Conservation (phyloP, 2,888 invertebrate species). For the Deladenus siricidicola region DNA sequence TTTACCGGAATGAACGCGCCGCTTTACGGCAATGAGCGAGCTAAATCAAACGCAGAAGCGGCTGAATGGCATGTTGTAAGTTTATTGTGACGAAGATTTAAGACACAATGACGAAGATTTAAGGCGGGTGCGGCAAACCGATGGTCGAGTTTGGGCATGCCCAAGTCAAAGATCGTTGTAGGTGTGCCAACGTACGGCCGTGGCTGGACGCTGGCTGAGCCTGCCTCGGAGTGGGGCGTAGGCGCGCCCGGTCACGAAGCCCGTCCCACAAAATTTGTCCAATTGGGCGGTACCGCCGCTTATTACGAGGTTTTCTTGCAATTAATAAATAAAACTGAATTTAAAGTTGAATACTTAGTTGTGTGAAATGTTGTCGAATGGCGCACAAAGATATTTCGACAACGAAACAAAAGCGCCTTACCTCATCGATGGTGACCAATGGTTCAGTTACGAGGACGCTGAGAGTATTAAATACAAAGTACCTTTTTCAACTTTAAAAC, state of each 20-base stretch:
- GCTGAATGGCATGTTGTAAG: constrained; percentile 19
- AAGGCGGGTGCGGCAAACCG: not conserved
- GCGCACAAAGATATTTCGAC: constrained; percentile 71
- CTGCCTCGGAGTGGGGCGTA: constrained; percentile 52
- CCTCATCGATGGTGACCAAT: constrained; percentile 65
- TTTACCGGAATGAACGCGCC: constrained; percentile 18
- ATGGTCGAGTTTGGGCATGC: constrained; percentile 26
- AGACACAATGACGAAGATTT: too few relatives aligned
- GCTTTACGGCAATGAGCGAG: constrained; percentile 1
- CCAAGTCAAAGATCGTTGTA: constrained; percentile 22
- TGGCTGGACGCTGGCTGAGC: constrained; percentile 9
- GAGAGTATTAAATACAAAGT: constrained; percentile 75
- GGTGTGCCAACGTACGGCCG: constrained; percentile 28
- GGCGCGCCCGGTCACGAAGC: constrained; percentile 66
- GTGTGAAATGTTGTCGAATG: constrained; percentile 64
- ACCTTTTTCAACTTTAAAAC: too few relatives aligned
- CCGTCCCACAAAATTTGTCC: constrained; percentile 80
- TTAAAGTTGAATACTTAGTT: constrained; percentile 17
- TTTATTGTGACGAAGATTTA: not conserved
- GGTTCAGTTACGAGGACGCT: constrained; percentile 86
- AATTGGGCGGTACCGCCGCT: constrained; percentile 81
- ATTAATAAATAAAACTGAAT: not conserved
- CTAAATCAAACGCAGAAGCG: not conserved
- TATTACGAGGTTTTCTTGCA: constrained; percentile 70
- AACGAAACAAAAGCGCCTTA: constrained; percentile 59